A percentile compares a stretch with the other conserved stretches of the same genome.
Evolutionary conservation across 37 sponge, comb jelly and placozoan genomes (phyloP).

Genomic region (Oscarella lobularis): DNA sequence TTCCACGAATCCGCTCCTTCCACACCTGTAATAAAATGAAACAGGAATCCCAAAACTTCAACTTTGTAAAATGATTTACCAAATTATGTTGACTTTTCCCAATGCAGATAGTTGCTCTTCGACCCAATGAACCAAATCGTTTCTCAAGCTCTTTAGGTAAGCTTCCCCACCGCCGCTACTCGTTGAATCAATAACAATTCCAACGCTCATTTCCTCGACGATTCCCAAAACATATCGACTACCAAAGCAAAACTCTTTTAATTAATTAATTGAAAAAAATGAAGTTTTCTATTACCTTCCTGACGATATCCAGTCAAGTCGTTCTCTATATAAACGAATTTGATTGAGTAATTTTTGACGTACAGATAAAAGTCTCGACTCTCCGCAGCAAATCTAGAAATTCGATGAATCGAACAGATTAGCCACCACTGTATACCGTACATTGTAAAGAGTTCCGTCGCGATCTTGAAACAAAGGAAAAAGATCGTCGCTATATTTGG

Average conservation of each 20-base stretch:
- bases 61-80: neutral
- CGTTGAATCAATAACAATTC: neutral
- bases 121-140: neutral
- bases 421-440: neutral
- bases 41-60: neutral
- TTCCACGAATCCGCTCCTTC: neutral
- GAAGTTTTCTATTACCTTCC: neutral
- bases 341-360: neutral
- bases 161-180: neutral
- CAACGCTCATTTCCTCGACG: neutral
- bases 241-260: conserved; percentile 1
- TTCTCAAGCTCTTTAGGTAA: neutral
- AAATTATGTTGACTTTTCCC: neutral
- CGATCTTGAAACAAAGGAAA: neutral
- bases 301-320: neutral
- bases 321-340: neutral
- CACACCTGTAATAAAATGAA: neutral
- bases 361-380: neutral
- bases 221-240: neutral
- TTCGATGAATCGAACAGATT: neutral
- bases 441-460: neutral
- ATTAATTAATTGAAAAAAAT: neutral
- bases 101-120: neutral
- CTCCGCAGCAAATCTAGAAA: neutral
- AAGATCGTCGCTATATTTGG: neutral